Percentiles rank a stretch among this genome's conserved stretches.
Conservation (phyloP, 2,797 vertebrate genomes). For the Psittacula echo region DNA sequence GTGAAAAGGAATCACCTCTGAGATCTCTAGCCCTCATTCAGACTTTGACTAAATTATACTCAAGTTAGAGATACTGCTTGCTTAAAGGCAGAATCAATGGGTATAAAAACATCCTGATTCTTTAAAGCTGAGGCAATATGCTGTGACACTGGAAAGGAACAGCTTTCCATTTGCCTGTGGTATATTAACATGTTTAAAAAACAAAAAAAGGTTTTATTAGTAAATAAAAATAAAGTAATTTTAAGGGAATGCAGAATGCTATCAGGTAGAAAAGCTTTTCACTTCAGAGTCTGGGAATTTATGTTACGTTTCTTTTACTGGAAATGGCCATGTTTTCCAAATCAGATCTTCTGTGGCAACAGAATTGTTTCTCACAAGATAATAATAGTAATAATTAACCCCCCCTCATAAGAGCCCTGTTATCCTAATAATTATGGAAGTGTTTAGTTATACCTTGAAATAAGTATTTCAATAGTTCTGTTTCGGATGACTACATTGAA, state of each 20-base stretch:
- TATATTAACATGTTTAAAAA: neutral
- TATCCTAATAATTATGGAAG: neutral
- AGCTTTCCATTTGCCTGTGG: neutral
- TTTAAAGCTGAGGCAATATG: neutral
- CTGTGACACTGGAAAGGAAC: neutral
- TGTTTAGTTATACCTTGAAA: neutral
- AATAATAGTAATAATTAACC: fast-evolving
- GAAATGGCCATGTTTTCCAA: neutral
- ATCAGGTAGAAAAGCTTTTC: neutral
- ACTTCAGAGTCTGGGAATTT: neutral
- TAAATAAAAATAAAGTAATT: neutral
- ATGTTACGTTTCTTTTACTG: neutral
- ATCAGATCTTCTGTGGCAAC: neutral
- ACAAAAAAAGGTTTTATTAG: neutral
- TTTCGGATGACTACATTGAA: neutral
- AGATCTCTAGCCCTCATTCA: neutral
- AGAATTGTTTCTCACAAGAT: neutral
- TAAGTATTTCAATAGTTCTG: neutral
- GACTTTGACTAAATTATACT: neutral
- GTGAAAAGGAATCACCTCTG: neutral
- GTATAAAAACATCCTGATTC: neutral
- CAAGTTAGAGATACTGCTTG: neutral
- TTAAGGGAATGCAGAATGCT: neutral
- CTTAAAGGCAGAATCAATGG: neutral
- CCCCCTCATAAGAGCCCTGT: neutral